Evolutionary conservation across 2,113 vertebrate genomes (phyloP).

Genomic region (Paralichthys olivaceus): DNA sequence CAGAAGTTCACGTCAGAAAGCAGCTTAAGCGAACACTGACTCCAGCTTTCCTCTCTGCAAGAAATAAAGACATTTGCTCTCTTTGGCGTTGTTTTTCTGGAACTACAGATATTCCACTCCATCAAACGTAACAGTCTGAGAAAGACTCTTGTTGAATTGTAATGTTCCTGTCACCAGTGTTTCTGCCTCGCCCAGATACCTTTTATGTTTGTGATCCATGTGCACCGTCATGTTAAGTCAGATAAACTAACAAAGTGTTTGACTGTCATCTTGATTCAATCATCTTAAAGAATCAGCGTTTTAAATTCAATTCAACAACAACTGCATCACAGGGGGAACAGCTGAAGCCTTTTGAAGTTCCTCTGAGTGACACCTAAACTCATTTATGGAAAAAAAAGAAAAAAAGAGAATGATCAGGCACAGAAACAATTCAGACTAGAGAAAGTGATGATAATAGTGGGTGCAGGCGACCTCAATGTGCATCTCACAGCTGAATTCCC

Average conservation of each 20-base stretch:
- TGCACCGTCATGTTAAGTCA: background rate
- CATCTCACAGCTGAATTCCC: constrained; percentile 78
- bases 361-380: constrained; percentile 44
- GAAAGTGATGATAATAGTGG: constrained; percentile 68
- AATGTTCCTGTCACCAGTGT: background rate
- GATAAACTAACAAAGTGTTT: background rate
- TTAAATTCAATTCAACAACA: background rate
- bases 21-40: too few species aligned
- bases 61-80: too few species aligned
- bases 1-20: too few species aligned
- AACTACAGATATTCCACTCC: too few species aligned
- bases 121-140: too few species aligned
- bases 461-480: constrained; percentile 69
- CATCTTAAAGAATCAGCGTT: background rate
- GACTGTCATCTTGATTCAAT: background rate
- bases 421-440: constrained; percentile 61
- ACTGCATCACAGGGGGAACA: constrained; percentile 9
- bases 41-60: too few species aligned
- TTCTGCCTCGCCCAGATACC: background rate
- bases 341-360: constrained; percentile 30
- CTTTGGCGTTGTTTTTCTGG: too few species aligned
- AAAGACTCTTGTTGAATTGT: too few species aligned
- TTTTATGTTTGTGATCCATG: too few species aligned
- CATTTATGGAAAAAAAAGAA: background rate
- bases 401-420: constrained; percentile 11